Evolutionary conservation across 1,140 invertebrate genomes (phyloP), one percentile per base, ranked within the genome.

Genomic region (Fopius arisanus): DNA sequence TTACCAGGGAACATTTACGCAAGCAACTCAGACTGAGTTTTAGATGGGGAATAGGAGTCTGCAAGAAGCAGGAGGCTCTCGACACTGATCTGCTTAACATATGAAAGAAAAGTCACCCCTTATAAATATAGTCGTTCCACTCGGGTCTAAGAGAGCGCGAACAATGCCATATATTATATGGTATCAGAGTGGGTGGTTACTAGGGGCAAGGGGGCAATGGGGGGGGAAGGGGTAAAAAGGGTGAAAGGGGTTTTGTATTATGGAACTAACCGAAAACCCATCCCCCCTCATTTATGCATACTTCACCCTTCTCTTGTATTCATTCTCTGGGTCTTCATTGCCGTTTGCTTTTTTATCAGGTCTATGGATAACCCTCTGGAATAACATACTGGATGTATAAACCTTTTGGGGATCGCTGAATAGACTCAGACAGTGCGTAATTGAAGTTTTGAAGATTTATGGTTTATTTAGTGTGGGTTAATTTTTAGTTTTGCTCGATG

Each of bases 61-160:
- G 29, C 28, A 65, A 23, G 29, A 67, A 62, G 65, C 41, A 23
- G 29, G 54, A 62, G 65, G 28, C 62, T 70, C 65, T 72, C 41
- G 82, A 84, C 81, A 81, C 80, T 82, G 82, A 83, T 83, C 83
- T 84, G 82, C 78, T 84, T 84, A 84, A 84, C 83, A 84, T 84
- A 84, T 83, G 82, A 84, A 84, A 84, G 82, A 83, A 75, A 75
- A 78, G 78, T 78, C 76, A 79, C 81, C 81, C 80, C 80, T 81
- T 80, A 82, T 82, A 84, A 82, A 84, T 84, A 83, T 78, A 84
- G 82, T 83, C 82, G 78, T 83, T 79, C 82, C 80, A 82, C 81
- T 83, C 76, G 73, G 73, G 72, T 72, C 81, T 82, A 83, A 83
- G 79, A 84, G 79, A 82, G 82, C 80, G 82, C 82, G 82, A 84